Conservation (phyloP, 2,797 vertebrate genomes). For the Sternarchorhynchus goeldii region DNA sequence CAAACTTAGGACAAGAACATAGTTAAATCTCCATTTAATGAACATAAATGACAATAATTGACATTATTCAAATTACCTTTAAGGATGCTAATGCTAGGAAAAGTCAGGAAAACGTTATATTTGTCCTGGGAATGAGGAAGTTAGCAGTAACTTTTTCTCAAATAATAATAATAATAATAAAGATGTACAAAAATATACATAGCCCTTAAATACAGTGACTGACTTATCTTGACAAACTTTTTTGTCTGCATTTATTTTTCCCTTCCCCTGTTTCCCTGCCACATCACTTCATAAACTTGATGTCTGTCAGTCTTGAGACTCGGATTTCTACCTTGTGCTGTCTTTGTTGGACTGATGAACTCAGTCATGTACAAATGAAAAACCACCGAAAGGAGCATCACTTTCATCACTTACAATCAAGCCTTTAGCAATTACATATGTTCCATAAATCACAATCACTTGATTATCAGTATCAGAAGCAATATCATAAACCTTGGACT, state of each 20-base stretch:
- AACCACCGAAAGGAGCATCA: background rate
- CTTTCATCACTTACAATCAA: slow-evolving; percentile 14
- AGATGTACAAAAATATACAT: slow-evolving; percentile 35
- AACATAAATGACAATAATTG: background rate
- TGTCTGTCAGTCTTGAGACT: background rate
- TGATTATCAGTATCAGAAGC: background rate
- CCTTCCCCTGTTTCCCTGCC: background rate
- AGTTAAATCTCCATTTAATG: background rate
- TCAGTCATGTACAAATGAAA: background rate
- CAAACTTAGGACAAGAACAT: background rate
- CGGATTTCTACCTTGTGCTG: background rate
- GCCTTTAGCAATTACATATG: background rate
- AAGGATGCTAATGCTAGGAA: slow-evolving; percentile 4
- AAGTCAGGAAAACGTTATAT: background rate
- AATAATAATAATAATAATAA: slow-evolving; percentile 13
- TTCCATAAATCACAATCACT: background rate
- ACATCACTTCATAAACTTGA: background rate
- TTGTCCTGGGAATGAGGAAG: background rate
- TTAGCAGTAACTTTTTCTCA: background rate
- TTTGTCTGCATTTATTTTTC: background rate
- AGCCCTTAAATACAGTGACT: slow-evolving; percentile 31
- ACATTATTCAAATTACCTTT: background rate
- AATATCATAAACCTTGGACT: slow-evolving; percentile 1
- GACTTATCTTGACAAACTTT: background rate
- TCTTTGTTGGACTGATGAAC: background rate